Evolutionary conservation across 1,140 invertebrate species (phyloP).

Genomic region (Drosophila guanche): DNA sequence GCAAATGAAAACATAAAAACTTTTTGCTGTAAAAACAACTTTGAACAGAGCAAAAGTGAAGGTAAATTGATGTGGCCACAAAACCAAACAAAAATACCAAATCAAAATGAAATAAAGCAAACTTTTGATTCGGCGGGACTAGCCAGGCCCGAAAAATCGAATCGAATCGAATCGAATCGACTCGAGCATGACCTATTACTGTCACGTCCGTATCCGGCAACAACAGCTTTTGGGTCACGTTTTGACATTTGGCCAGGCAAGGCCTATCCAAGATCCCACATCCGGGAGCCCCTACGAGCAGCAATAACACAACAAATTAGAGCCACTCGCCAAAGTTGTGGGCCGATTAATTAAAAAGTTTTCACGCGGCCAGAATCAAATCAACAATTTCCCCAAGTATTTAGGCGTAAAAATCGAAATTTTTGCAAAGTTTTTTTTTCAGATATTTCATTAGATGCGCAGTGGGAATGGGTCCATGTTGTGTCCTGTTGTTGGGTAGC

Average conservation of each 20-base stretch:
- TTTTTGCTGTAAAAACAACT: constrained; percentile 51
- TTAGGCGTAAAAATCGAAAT: constrained; percentile 55
- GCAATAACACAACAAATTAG: constrained; percentile 21
- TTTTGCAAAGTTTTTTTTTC: constrained; percentile 18
- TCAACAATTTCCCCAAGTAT: constrained; percentile 71
- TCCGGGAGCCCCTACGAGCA: constrained; percentile 17
- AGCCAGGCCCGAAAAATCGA: constrained; percentile 15
- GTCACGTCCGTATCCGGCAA: constrained; percentile 66
- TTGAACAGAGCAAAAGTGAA: constrained; percentile 27
- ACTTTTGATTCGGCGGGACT: constrained; percentile 43
- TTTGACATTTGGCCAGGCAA: constrained; percentile 47
- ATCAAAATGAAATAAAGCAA: constrained; percentile 73
- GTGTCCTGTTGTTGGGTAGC: constrained; percentile 6
- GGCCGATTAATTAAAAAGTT: constrained; percentile 78
- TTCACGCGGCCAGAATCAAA: constrained; percentile 70
- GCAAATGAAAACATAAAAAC: not conserved
- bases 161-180: constrained; percentile 55
- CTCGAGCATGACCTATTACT: constrained; percentile 74
- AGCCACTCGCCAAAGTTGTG: constrained; percentile 29
- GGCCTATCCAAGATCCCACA: constrained; percentile 27
- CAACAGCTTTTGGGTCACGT: constrained; percentile 73
- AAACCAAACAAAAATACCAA: constrained; percentile 61
- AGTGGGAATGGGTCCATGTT: not conserved
- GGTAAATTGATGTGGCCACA: constrained; percentile 52
- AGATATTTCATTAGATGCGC: not conserved